These are phyloP conservation scores for Chloromyia formosa DNA, from an alignment of 2,888 invertebrate species.

Conservation along the genomic window DNA sequence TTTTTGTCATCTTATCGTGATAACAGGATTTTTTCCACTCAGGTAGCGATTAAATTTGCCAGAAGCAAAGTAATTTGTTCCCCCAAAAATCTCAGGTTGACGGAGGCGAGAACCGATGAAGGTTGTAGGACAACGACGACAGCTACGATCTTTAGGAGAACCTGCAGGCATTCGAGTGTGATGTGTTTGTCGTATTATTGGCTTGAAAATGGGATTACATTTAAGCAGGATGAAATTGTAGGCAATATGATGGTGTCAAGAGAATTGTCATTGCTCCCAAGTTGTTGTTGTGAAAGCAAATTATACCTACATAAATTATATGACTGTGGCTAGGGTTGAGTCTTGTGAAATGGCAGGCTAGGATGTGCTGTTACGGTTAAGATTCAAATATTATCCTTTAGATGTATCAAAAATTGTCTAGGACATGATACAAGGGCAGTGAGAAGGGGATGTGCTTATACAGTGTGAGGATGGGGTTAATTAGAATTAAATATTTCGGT, in stretches of 20 bases:
- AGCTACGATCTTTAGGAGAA: background rate
- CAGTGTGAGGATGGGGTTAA: no score
- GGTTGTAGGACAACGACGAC: no score
- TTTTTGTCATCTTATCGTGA: conserved; percentile 35
- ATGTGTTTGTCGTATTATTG: conserved; percentile 31
- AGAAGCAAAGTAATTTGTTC: conserved; percentile 16
- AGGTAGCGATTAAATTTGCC: conserved; percentile 43
- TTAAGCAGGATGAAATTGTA: conserved; percentile 23
- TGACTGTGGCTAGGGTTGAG: no score
- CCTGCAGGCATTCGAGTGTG: background rate
- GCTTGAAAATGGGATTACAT: conserved; percentile 28
- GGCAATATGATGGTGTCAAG: conserved; percentile 10
- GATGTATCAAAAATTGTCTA: no score
- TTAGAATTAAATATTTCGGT: no score
- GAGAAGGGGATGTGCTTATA: no score
- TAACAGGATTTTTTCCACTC: conserved; percentile 42
- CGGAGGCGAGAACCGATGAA: background rate
- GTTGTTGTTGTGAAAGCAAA: no score
- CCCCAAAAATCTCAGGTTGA: background rate
- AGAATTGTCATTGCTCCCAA: background rate
- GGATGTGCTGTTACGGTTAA: no score
- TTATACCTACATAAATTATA: no score
- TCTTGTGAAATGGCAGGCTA: no score
- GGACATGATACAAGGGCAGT: no score
- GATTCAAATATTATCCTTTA: no score